These are phyloP conservation scores for Brotula barbata DNA, from an alignment of 2,797 vertebrate genomes.

Conservation along the genomic window DNA sequence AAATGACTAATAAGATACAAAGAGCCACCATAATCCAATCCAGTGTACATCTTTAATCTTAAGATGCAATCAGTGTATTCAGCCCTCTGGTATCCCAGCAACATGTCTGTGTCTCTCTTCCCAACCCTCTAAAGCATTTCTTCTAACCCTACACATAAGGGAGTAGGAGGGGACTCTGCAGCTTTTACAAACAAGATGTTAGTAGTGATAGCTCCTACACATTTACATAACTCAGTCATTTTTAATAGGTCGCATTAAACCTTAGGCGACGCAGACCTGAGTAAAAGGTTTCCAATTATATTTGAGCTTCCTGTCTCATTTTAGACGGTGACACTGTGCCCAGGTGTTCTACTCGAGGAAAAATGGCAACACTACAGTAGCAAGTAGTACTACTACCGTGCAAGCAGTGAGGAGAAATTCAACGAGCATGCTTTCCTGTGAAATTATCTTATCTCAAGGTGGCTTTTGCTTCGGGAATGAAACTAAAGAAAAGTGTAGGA, in stretches of 20 bases:
- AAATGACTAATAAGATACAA: constrained; percentile 71
- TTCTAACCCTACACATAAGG: constrained; percentile 24
- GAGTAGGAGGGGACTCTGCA: constrained; percentile 26
- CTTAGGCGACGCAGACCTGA: constrained; percentile 1
- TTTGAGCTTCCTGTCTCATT: too few relatives aligned
- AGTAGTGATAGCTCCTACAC: background rate
- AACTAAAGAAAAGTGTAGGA: too few relatives aligned
- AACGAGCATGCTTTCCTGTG: too few relatives aligned
- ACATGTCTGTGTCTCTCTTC: constrained; percentile 44
- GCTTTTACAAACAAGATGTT: constrained; percentile 17
- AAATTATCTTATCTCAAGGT: too few relatives aligned
- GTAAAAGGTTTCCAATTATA: too few relatives aligned
- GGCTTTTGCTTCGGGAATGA: too few relatives aligned
- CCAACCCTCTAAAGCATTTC: constrained; percentile 23
- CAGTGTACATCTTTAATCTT: constrained; percentile 45
- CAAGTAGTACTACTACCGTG: too few relatives aligned
- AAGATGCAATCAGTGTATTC: constrained; percentile 56
- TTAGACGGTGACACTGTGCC: too few relatives aligned
- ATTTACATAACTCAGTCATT: constrained; percentile 9
- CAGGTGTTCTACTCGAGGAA: too few relatives aligned
- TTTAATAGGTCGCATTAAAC: background rate
- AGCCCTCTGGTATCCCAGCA: constrained; percentile 54
- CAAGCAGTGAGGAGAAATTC: too few relatives aligned
- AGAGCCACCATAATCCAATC: constrained; percentile 54
- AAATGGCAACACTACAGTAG: too few relatives aligned